Percentiles rank a stretch among this genome's conserved stretches.
These are phyloP conservation scores for Brachylomia viminalis DNA, from an alignment of 2,888 invertebrate genomes.

Conservation along the genomic window DNA sequence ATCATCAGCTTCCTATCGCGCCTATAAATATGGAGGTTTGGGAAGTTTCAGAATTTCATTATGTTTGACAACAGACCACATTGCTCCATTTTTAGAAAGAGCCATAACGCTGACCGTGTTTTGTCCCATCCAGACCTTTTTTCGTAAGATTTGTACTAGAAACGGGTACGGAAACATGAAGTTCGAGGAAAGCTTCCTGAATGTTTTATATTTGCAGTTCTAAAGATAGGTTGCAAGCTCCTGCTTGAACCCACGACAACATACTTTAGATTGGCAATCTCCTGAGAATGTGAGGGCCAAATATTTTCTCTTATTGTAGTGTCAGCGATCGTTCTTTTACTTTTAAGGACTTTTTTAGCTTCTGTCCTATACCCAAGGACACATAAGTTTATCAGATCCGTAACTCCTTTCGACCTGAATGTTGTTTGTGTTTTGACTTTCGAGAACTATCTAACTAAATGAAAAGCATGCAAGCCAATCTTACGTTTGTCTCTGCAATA, in stretches of 20 bases:
- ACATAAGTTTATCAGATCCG: not conserved
- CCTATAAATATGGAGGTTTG: not conserved
- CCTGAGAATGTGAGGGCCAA: slow-evolving; percentile 33
- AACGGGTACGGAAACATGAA: not conserved
- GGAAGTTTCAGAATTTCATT: not conserved
- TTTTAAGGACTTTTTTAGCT: slow-evolving; percentile 12
- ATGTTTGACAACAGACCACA: not conserved
- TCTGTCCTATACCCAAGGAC: not conserved
- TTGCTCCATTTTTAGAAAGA: not conserved
- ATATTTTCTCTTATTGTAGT: slow-evolving; percentile 13
- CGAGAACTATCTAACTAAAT: not conserved
- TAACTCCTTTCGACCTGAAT: not conserved
- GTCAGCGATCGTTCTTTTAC: slow-evolving; percentile 12
- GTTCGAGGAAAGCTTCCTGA: not conserved
- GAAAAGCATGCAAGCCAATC: not conserved
- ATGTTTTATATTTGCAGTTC: not conserved
- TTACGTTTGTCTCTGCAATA: not conserved
- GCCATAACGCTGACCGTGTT: not conserved
- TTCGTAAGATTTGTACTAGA: not conserved
- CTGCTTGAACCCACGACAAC: slow-evolving; percentile 34
- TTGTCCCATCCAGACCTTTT: not conserved
- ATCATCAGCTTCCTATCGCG: not conserved
- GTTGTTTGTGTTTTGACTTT: not conserved
- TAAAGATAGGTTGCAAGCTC: slow-evolving; percentile 28
- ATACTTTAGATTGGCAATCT: slow-evolving; percentile 32